Evolutionary conservation across 2,888 invertebrate genomes (phyloP), one percentile per base, ranked within the genome.

Genomic region (Trissoscelio sp.): DNA sequence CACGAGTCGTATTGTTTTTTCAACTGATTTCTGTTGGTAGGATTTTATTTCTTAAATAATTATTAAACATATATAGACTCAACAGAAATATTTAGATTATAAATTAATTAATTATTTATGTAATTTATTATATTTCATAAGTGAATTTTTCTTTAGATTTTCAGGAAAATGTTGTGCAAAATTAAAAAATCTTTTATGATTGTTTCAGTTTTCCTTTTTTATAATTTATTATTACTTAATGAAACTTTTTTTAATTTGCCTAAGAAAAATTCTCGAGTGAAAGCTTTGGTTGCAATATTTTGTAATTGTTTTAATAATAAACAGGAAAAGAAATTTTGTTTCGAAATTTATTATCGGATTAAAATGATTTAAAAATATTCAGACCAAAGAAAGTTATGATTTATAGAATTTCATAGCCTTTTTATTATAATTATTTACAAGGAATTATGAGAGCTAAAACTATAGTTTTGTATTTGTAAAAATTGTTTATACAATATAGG

Each of bases 211-310:
- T 28, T 28, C 28, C n/a, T n/a, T 5, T 34, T 34, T 34, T 34
- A 34, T 34, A 9, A 34, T 6, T 34, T 34, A 1, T 2, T 34
- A 9, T 5, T 34, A 9, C 2, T 9, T 34, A 34, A 16, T 20
- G 4, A 22, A 11, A 46, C 6, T 46, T 4, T 28, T 44, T 44
- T 60, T 42, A 16, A 28, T n/a, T 60, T 60, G 24, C 16, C 24
- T 16, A 31, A 12, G 62, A 62, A 46, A 34, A 31, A 62, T 62
- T 64, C 48, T 48, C 48, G 22, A 14, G 14, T 64, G 51, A 37
- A 51, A 18, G 3, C 48, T 64, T 48, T 48, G 64, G 48, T n/a
- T 64, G 28, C 34, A 51, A 66, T 66, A 66, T 66, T 66, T 66
- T 51, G 2, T 4, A 22, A 66, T 51, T 44, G n/a, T 55, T 53